Evolutionary conservation across 2,888 invertebrate species (phyloP).

Genomic region (Ellobium chinense): DNA sequence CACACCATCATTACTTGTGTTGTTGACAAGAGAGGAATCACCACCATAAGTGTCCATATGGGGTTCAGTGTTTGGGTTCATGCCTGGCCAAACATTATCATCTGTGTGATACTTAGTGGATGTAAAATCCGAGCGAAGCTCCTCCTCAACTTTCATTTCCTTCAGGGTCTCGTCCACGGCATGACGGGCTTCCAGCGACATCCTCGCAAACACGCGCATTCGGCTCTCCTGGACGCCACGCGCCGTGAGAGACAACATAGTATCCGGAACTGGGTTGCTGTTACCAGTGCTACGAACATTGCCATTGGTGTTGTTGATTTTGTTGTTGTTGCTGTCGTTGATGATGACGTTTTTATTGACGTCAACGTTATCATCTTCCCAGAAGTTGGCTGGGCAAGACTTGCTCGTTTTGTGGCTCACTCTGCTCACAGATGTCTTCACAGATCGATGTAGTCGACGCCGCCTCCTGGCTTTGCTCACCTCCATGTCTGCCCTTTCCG

Average conservation of each 20-base stretch:
- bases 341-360: neutral
- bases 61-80: neutral
- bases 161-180: slow-evolving; percentile 66
- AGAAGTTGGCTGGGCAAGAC: slow-evolving; percentile 56
- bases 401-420: slow-evolving; percentile 56
- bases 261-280: slow-evolving; percentile 42
- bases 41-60: too few species aligned
- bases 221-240: slow-evolving; percentile 44
- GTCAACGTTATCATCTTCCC: neutral
- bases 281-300: neutral
- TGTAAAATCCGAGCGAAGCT: neutral
- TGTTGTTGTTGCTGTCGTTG: neutral
- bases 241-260: slow-evolving; percentile 29
- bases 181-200: slow-evolving; percentile 69
- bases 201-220: slow-evolving; percentile 59
- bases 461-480: neutral
- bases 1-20: neutral
- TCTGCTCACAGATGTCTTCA: slow-evolving; percentile 57
- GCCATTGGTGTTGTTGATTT: too few species aligned
- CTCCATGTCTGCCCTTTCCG: neutral
- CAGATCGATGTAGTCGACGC: neutral
- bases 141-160: slow-evolving; percentile 55
- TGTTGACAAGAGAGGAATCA: neutral
- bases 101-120: neutral
- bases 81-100: neutral